These are phyloP conservation scores for Neuroterus valhalla DNA, from an alignment of 1,140 invertebrate species.

Conservation along the genomic window DNA sequence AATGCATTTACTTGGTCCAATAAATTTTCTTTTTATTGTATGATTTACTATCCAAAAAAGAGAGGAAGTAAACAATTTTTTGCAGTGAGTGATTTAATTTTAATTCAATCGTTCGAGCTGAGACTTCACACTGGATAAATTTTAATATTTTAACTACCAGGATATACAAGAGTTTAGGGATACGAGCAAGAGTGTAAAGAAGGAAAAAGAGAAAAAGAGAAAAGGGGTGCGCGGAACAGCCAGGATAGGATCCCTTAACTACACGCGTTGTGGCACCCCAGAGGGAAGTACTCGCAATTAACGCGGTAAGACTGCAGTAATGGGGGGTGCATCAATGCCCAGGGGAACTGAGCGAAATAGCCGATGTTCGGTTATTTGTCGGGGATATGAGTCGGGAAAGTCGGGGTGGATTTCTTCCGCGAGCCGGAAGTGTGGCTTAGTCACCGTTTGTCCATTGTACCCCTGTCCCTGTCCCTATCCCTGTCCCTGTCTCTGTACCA, in stretches of 20 bases:
- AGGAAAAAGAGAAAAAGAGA: constrained; percentile 20
- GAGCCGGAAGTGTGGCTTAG: constrained; percentile 16
- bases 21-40: too few relatives aligned
- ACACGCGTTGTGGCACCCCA: constrained; percentile 8
- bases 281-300: constrained; percentile 27
- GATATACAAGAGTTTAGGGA: constrained; percentile 31
- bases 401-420: constrained; percentile 10
- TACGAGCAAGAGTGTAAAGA: neutral
- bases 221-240: neutral
- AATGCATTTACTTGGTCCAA: too few relatives aligned
- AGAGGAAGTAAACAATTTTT: neutral
- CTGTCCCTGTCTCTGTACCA: too few relatives aligned
- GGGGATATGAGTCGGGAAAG: neutral
- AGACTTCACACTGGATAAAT: neutral
- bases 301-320: constrained; percentile 26
- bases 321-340: neutral
- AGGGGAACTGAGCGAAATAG: neutral
- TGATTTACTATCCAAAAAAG: too few relatives aligned
- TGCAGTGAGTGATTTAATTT: neutral
- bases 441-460: constrained; percentile 24
- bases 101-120: constrained; percentile 4
- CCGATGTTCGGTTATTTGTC: constrained; percentile 6
- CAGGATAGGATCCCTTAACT: constrained; percentile 8
- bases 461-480: too few relatives aligned
- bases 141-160: constrained; percentile 28